A percentile compares a stretch with the other conserved stretches of the same genome.
Conservation (phyloP, 2,797 vertebrate genomes). For the Acropternis orthonyx region DNA sequence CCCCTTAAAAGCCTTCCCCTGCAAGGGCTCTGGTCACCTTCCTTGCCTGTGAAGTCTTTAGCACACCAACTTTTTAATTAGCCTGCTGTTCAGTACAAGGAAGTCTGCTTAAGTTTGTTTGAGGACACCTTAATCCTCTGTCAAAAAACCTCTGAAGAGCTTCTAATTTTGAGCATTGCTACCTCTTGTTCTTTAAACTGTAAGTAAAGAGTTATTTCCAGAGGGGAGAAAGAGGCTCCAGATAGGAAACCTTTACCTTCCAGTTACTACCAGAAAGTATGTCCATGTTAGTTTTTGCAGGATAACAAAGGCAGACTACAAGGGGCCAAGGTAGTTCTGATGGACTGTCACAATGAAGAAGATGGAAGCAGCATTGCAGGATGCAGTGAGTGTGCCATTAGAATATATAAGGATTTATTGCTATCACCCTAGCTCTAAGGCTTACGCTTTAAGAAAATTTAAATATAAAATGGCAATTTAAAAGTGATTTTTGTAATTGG, state of each 20-base stretch:
- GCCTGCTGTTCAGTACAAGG: background rate
- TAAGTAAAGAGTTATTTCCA: background rate
- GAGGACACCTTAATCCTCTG: slow-evolving; percentile 41
- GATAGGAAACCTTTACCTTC: background rate
- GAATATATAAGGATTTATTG: background rate
- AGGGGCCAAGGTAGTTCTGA: background rate
- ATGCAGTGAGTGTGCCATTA: background rate
- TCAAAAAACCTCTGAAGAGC: background rate
- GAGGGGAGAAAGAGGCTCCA: background rate
- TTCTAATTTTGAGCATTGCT: background rate
- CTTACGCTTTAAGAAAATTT: background rate
- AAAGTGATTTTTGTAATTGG: background rate
- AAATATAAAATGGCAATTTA: background rate
- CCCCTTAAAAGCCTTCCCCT: background rate
- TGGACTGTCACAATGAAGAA: background rate
- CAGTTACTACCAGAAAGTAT: background rate
- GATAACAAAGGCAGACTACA: background rate
- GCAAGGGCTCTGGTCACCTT: background rate
- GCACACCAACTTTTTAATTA: slow-evolving; percentile 43
- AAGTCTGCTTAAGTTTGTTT: slow-evolving; percentile 19
- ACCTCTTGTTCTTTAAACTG: background rate
- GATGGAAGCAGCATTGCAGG: background rate
- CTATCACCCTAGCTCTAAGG: background rate
- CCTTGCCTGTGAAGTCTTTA: background rate
- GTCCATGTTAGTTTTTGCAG: background rate